Percentiles rank a stretch among this genome's conserved stretches.
Conservation (phyloP, 2,797 vertebrate genomes). For the Clarias fuscus region DNA sequence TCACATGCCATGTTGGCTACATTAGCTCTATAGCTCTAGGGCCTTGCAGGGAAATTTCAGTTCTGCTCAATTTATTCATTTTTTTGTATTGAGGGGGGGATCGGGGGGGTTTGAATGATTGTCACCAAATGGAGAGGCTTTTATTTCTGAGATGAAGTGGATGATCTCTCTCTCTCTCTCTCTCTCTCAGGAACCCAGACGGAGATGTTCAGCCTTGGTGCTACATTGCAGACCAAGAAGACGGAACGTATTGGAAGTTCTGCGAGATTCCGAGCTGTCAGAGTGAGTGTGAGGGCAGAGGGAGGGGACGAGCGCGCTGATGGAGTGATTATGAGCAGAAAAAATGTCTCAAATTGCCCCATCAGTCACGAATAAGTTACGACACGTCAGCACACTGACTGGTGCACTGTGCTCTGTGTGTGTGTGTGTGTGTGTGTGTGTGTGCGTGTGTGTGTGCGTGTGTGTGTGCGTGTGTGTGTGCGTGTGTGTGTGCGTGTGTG, state of each 20-base stretch:
- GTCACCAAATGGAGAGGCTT: not conserved
- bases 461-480: not conserved
- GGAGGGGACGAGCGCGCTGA: constrained; percentile 5
- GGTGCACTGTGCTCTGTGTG: constrained; percentile 31
- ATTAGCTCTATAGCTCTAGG: not conserved
- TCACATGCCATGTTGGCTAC: too few species aligned
- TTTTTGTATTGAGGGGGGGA: too few species aligned
- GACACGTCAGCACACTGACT: constrained; percentile 32
- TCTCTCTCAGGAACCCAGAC: constrained; percentile 86
- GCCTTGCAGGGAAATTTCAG: not conserved
- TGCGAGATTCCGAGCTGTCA: constrained; percentile 91
- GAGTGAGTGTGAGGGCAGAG: constrained; percentile 76
- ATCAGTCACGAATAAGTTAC: constrained; percentile 32
- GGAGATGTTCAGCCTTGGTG: constrained; percentile 96
- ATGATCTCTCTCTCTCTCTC: constrained; percentile 20
- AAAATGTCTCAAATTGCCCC: constrained; percentile 41
- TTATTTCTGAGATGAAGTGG: not conserved
- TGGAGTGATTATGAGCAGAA: constrained; percentile 25
- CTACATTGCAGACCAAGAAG: constrained; percentile 90
- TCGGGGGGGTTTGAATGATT: not conserved
- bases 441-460: constrained; percentile 32
- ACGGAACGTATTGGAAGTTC: constrained; percentile 94
- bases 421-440: constrained; percentile 42
- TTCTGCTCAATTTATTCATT: not conserved
- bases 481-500: not conserved